Conservation (phyloP, 2,888 invertebrate species). For the Cryptophagus acutangulus region DNA sequence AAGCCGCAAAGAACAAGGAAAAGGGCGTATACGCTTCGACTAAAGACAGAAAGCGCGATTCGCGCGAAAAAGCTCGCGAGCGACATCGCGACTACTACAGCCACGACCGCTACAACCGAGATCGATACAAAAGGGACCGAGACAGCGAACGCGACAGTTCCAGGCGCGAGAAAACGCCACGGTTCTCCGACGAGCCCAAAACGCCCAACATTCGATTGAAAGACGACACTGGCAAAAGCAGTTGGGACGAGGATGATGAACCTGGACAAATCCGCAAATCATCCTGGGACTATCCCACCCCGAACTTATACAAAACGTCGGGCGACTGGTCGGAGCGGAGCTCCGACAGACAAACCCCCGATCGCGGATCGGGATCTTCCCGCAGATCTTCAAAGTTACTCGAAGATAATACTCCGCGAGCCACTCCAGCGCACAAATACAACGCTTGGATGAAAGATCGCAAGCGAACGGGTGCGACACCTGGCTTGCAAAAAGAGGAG, state of each 20-base stretch:
- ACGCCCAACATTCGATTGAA: slow-evolving; percentile 69
- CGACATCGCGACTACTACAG: slow-evolving; percentile 41
- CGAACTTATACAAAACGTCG: slow-evolving; percentile 52
- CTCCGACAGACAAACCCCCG: not conserved
- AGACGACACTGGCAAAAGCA: slow-evolving; percentile 62
- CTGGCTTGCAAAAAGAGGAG: slow-evolving; percentile 46
- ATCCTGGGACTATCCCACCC: slow-evolving; percentile 92
- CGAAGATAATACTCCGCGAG: slow-evolving; percentile 68
- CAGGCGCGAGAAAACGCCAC: slow-evolving; percentile 47
- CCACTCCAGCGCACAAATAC: slow-evolving; percentile 83
- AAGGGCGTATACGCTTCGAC: slow-evolving; percentile 70
- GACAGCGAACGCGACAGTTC: slow-evolving; percentile 41
- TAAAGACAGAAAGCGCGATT: slow-evolving; percentile 36
- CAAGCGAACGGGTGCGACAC: slow-evolving; percentile 63
- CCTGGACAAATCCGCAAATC: slow-evolving; percentile 62
- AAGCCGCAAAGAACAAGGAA: slow-evolving; percentile 47
- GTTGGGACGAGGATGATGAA: slow-evolving; percentile 78
- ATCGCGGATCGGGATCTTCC: slow-evolving; percentile 7
- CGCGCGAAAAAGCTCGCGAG: slow-evolving; percentile 38
- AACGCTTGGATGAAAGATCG: slow-evolving; percentile 72
- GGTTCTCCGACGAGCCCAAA: slow-evolving; percentile 79
- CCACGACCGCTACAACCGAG: slow-evolving; percentile 36
- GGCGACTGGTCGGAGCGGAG: slow-evolving; percentile 43
- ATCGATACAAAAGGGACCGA: slow-evolving; percentile 33
- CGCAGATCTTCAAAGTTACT: slow-evolving; percentile 23